Evolutionary conservation across 2,888 invertebrate genomes (phyloP).

Genomic region (Hypomecis punctinalis): DNA sequence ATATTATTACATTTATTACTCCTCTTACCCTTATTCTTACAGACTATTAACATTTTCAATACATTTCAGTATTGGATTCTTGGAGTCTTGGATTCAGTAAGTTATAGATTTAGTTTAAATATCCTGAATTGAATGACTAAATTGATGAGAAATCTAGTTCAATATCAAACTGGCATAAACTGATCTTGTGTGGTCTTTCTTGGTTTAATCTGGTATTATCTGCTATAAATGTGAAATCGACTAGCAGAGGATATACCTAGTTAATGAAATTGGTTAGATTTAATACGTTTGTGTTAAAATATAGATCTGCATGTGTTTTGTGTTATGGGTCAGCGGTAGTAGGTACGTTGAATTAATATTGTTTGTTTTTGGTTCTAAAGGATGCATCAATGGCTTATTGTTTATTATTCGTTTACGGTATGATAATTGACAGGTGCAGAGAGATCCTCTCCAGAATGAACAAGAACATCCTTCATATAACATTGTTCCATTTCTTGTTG

Average conservation of each 20-base stretch:
- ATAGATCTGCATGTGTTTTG: too few relatives aligned
- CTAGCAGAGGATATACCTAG: too few relatives aligned
- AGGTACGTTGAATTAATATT: constrained; percentile 1
- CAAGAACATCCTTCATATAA: constrained; percentile 19
- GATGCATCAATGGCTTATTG: constrained; percentile 6
- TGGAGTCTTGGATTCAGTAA: too few relatives aligned
- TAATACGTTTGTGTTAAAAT: too few relatives aligned
- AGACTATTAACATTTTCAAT: too few relatives aligned
- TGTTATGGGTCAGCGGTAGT: constrained; percentile 12
- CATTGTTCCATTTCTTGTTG: constrained; percentile 21
- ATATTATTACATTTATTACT: not conserved
- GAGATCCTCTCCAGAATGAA: constrained; percentile 16
- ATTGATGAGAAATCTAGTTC: not conserved
- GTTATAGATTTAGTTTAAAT: too few relatives aligned
- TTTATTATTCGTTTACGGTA: constrained; percentile 14
- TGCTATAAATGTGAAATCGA: not conserved
- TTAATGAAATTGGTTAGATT: too few relatives aligned
- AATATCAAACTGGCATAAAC: not conserved
- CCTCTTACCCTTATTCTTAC: too few relatives aligned
- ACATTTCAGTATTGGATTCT: too few relatives aligned
- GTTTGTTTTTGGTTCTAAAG: constrained; percentile 14
- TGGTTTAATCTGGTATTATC: not conserved
- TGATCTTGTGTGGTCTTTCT: not conserved
- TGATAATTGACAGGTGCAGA: constrained; percentile 30
- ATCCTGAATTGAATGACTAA: not conserved